Evolutionary conservation across 1,140 invertebrate species (phyloP).

Genomic region (Drosophila pachea): DNA sequence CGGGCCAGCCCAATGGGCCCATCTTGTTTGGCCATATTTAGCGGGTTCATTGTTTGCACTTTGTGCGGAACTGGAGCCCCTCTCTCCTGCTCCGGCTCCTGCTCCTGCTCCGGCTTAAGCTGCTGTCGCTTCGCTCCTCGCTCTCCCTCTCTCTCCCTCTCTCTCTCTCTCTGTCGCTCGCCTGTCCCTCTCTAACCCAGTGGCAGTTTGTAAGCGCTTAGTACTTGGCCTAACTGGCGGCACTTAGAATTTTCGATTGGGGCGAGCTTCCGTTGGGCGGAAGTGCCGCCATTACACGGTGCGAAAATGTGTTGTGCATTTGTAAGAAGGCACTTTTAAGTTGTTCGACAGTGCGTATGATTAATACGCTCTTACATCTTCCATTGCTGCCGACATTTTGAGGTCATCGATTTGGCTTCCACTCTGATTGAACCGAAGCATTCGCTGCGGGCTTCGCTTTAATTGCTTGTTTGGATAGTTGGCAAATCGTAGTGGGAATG

Average conservation of each 20-base stretch:
- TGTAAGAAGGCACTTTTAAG: conserved; percentile 26
- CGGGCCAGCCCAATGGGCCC: conserved; percentile 3
- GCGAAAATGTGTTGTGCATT: conserved; percentile 47
- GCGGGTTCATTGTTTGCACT: conserved; percentile 66
- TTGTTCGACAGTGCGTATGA: conserved; percentile 60
- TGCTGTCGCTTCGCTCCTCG: neutral
- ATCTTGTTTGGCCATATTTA: conserved; percentile 65
- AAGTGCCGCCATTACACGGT: conserved; percentile 59
- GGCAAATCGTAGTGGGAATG: neutral
- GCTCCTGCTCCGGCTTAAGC: neutral
- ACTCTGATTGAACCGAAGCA: neutral
- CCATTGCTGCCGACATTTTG: conserved; percentile 12
- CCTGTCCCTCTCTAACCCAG: neutral
- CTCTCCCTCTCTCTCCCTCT: neutral
- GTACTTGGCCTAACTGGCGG: conserved; percentile 68
- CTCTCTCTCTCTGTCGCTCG: neutral
- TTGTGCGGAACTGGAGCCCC: conserved; percentile 38
- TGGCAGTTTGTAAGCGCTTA: conserved; percentile 59
- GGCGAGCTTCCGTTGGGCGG: conserved; percentile 30
- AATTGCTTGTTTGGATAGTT: neutral
- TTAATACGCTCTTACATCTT: conserved; percentile 40
- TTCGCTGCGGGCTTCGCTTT: neutral
- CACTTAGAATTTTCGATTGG: conserved; percentile 71
- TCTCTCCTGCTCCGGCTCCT: neutral
- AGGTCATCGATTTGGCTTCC: conserved; percentile 23